These are phyloP conservation scores for Dorcus parallelipipedus DNA, from an alignment of 2,888 invertebrate genomes.

Conservation along the genomic window DNA sequence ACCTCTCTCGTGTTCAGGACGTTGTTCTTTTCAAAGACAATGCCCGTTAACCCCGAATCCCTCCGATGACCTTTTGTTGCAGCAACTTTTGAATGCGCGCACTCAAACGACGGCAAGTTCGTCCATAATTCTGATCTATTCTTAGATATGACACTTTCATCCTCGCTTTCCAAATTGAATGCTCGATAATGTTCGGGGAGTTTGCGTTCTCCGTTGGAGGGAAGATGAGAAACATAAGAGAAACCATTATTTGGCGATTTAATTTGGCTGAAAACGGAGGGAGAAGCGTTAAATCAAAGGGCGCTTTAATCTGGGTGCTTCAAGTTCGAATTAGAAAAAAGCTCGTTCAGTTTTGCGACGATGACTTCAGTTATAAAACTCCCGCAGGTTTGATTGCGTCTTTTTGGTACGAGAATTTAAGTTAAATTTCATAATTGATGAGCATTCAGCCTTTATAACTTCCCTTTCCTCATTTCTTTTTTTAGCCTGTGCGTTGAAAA, in stretches of 20 bases:
- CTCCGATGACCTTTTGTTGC: conserved; percentile 1
- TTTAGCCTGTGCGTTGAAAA: too few species aligned
- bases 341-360: not conserved
- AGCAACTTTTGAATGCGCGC: not conserved
- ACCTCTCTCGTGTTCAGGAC: not conserved
- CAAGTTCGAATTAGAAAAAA: too few species aligned
- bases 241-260: too few species aligned
- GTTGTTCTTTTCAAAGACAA: not conserved
- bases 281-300: too few species aligned
- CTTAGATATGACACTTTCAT: not conserved
- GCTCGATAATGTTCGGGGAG: not conserved
- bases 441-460: too few species aligned
- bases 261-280: too few species aligned
- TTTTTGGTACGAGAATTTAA: not conserved
- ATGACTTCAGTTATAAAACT: not conserved
- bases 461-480: too few species aligned
- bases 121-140: not conserved
- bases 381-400: not conserved
- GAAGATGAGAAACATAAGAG: too few species aligned
- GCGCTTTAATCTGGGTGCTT: too few species aligned
- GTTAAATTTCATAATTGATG: not conserved
- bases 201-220: too few species aligned
- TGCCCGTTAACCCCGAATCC: not conserved
- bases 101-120: not conserved
- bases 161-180: not conserved